phyloP scores from a whole-genome alignment of 2,113 vertebrate species.

The Pseudolaguvia tuberculata region DNA sequence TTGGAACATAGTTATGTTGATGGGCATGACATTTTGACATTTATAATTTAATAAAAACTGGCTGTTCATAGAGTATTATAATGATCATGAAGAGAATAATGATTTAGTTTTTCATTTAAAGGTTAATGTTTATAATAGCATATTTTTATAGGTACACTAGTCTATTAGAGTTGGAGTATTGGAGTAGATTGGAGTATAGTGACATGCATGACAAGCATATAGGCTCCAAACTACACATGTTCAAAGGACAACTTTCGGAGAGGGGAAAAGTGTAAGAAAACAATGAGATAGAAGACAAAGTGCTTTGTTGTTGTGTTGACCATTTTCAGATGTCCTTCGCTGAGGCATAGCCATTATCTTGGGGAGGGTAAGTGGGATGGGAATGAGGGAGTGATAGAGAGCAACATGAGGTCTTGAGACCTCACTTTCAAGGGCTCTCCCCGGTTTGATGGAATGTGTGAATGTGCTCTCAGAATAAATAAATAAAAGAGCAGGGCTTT shows the following conservation, averaged over 20 bases:
- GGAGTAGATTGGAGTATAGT: not conserved
- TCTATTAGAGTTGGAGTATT: no score
- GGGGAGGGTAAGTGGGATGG: not conserved
- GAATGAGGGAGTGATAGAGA: not conserved
- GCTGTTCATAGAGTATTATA: not conserved
- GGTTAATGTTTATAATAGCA: not conserved
- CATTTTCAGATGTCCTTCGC: conserved; percentile 45
- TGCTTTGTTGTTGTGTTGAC: conserved; percentile 29
- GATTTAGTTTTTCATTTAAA: no score
- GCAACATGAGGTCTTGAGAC: conserved; percentile 6
- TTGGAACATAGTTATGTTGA: no score
- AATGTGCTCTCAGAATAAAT: conserved; percentile 63
- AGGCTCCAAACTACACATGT: not conserved
- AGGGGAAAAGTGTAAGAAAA: not conserved
- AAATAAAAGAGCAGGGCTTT: conserved; percentile 67
- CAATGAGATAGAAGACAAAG: conserved; percentile 19
- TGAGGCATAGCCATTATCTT: conserved; percentile 12
- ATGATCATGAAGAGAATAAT: not conserved
- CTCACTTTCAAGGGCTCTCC: conserved; percentile 38
- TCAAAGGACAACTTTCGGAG: conserved; percentile 14
- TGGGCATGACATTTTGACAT: no score
- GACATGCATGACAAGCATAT: not conserved
- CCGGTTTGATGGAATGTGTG: conserved; percentile 46
- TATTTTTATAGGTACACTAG: not conserved
- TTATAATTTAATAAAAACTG: not conserved